Conservation (phyloP, 2,113 vertebrate genomes). For the Colaptes auratus region DNA sequence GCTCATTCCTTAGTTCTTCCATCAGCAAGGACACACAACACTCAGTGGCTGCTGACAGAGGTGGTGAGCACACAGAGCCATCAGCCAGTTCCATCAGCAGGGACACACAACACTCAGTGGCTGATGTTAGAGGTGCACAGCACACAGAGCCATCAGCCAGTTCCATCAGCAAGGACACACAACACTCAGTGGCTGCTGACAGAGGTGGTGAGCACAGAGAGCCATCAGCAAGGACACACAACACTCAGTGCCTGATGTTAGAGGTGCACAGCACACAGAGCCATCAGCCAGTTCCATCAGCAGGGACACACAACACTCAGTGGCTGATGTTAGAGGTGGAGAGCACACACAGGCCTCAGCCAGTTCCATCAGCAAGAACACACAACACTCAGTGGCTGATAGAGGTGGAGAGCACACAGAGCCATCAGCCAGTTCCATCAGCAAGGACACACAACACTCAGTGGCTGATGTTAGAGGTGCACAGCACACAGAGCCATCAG, state of each 20-base stretch:
- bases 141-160: neutral
- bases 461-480: neutral
- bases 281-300: neutral
- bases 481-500: neutral
- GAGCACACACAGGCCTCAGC: neutral
- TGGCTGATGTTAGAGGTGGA: neutral
- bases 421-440: neutral
- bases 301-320: neutral
- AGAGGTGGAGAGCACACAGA: neutral
- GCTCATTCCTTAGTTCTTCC: neutral
- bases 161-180: neutral
- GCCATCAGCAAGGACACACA: neutral
- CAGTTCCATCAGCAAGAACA: neutral
- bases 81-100: neutral
- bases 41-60: neutral
- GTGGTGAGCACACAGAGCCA: neutral
- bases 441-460: neutral
- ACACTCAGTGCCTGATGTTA: neutral
- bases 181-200: neutral
- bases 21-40: neutral
- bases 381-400: neutral
- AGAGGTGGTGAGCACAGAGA: neutral
- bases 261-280: neutral
- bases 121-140: neutral
- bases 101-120: neutral